Evolutionary conservation across 92 coral and sea anemone genomes (phyloP).

Genomic region (Actinernus sp.): DNA sequence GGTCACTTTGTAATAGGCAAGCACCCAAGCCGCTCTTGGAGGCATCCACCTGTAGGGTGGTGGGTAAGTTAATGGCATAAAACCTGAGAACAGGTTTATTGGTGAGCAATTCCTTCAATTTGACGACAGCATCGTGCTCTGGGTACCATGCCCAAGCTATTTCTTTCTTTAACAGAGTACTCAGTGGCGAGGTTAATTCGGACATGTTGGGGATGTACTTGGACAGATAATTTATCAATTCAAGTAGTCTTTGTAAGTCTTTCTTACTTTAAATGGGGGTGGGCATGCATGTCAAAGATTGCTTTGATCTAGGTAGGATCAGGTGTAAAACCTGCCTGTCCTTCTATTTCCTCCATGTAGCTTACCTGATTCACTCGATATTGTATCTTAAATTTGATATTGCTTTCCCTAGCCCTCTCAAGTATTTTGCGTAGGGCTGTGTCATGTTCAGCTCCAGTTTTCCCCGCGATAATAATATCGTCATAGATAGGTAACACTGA

Average conservation of each 20-base stretch:
- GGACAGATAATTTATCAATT: neutral
- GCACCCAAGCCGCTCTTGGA: slow-evolving; percentile 51
- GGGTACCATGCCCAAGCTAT: neutral
- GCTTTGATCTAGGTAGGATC: neutral
- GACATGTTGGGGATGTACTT: slow-evolving; percentile 9
- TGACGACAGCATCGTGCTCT: slow-evolving; percentile 42
- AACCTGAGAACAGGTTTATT: slow-evolving; percentile 43
- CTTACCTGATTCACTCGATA: neutral
- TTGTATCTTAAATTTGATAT: slow-evolving; percentile 36
- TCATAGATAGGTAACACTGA: slow-evolving; percentile 29
- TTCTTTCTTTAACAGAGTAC: neutral
- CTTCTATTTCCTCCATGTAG: too few relatives aligned
- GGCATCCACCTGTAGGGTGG: slow-evolving; percentile 45
- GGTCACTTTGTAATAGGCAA: slow-evolving; percentile 40
- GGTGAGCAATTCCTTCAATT: slow-evolving; percentile 45
- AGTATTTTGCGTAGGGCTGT: slow-evolving; percentile 7
- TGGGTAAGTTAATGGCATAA: slow-evolving; percentile 20
- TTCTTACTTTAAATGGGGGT: too few relatives aligned
- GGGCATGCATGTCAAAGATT: too few relatives aligned
- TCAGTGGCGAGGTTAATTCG: neutral
- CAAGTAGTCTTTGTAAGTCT: too few relatives aligned
- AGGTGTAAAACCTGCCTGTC: too few relatives aligned
- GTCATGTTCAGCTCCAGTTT: slow-evolving; percentile 29
- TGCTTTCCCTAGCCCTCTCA: slow-evolving; percentile 12
- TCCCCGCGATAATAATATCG: slow-evolving; percentile 45